Conservation (phyloP, 1,140 invertebrate genomes). For the Phortica variegata region DNA sequence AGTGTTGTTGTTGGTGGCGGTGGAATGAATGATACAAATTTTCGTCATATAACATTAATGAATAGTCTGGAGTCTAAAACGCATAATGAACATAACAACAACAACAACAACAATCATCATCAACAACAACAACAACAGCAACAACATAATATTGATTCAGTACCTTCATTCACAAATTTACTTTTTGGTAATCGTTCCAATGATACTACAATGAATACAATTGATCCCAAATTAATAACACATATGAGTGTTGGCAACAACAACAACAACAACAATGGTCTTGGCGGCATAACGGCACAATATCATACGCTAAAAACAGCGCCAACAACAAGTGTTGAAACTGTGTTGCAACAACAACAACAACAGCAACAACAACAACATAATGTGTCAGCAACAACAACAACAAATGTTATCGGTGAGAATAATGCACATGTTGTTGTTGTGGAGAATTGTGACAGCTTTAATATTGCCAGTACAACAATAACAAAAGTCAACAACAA, state of each 20-base stretch:
- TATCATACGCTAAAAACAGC: slow-evolving; percentile 8
- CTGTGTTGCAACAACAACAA: slow-evolving; percentile 6
- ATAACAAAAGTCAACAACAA: too few relatives aligned
- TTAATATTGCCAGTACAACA: slow-evolving; percentile 19
- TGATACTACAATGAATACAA: slow-evolving; percentile 16
- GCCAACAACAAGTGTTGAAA: slow-evolving; percentile 7
- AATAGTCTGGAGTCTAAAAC: slow-evolving; percentile 19
- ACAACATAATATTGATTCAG: slow-evolving; percentile 20
- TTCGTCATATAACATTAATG: too few relatives aligned
- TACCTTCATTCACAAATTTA: slow-evolving; percentile 43
- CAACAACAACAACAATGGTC: slow-evolving; percentile 12
- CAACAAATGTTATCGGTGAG: slow-evolving; percentile 31
- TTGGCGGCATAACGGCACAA: background rate
- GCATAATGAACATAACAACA: slow-evolving; percentile 18
- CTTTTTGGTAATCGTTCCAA: slow-evolving; percentile 24
- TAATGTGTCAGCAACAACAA: slow-evolving; percentile 14
- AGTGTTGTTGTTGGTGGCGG: too few relatives aligned
- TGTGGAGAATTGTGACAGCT: too few relatives aligned
- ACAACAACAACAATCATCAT: slow-evolving; percentile 21
- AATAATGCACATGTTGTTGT: slow-evolving; percentile 31
- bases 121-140: slow-evolving; percentile 19
- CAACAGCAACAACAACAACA: too few relatives aligned
- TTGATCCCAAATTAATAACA: slow-evolving; percentile 28
- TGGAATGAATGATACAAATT: too few relatives aligned
- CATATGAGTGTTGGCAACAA: slow-evolving; percentile 13